Percentiles rank a stretch among this genome's conserved stretches.
Conservation (phyloP, 2,888 invertebrate genomes). For the Euzetes globulus region DNA sequence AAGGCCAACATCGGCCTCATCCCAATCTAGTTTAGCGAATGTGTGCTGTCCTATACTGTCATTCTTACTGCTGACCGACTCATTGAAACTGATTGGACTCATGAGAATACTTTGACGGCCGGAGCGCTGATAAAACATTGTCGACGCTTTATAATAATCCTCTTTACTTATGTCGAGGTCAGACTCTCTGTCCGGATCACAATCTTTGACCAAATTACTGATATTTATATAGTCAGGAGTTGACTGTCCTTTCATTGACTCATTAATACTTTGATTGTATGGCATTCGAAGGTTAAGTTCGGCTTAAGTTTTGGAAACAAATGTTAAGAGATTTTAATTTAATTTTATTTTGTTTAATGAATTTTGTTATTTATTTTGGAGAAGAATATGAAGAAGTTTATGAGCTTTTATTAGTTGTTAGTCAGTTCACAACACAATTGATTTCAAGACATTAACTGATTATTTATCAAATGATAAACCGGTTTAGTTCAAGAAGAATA, state of each 20-base stretch:
- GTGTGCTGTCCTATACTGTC: background rate
- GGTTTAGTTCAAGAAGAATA: background rate
- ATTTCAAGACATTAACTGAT: slow-evolving; percentile 15
- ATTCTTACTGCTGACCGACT: slow-evolving; percentile 21
- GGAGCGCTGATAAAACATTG: slow-evolving; percentile 39
- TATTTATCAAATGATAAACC: slow-evolving; percentile 10
- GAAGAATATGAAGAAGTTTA: background rate
- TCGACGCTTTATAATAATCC: slow-evolving; percentile 41
- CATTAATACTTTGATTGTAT: slow-evolving; percentile 6
- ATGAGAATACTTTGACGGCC: slow-evolving; percentile 22
- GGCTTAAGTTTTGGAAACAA: slow-evolving; percentile 20
- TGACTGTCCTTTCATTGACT: background rate
- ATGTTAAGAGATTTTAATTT: slow-evolving; percentile 22
- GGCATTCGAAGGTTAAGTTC: slow-evolving; percentile 10
- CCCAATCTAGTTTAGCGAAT: slow-evolving; percentile 21
- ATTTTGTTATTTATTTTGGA: slow-evolving; percentile 7
- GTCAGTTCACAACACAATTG: slow-evolving; percentile 2
- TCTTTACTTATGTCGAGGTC: slow-evolving; percentile 40
- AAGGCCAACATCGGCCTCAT: slow-evolving; percentile 24
- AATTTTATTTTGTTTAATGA: background rate
- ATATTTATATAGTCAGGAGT: slow-evolving; percentile 28
- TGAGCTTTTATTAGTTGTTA: slow-evolving; percentile 11
- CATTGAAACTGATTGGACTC: slow-evolving; percentile 26
- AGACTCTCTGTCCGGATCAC: slow-evolving; percentile 30
- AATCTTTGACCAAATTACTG: slow-evolving; percentile 17